Evolutionary conservation across 2,888 invertebrate species (phyloP).

Genomic region (Willowsia nigromaculata): DNA sequence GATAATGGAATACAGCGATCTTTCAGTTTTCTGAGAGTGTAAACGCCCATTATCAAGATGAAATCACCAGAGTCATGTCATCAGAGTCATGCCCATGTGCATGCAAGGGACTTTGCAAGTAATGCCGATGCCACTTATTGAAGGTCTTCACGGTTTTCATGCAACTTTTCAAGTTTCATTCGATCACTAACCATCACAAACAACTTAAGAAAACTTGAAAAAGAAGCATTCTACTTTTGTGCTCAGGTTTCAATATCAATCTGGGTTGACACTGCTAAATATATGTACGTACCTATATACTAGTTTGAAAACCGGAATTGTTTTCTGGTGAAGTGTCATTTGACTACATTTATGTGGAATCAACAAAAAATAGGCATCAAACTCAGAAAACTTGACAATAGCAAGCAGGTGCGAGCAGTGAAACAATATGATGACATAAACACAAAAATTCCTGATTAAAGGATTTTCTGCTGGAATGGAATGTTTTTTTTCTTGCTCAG

Average conservation of each 20-base stretch:
- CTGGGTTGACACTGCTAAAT: neutral
- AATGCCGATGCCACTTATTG: neutral
- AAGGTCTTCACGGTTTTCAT: conserved; percentile 35
- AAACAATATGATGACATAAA: neutral
- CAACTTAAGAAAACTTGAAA: neutral
- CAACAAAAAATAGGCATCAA: neutral
- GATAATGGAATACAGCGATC: neutral
- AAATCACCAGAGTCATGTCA: conserved; percentile 8
- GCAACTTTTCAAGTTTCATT: neutral
- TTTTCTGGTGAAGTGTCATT: neutral
- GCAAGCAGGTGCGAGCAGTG: neutral
- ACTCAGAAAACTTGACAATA: neutral
- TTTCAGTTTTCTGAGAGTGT: conserved; percentile 2
- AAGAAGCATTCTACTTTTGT: neutral
- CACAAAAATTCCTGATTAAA: neutral
- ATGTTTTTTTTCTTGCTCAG: neutral
- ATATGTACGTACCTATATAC: neutral
- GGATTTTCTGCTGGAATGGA: conserved; percentile 36
- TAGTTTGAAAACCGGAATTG: conserved; percentile 3
- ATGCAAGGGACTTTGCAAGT: neutral
- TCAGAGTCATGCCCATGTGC: neutral
- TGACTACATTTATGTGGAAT: neutral
- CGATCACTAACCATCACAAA: neutral
- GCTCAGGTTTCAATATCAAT: neutral
- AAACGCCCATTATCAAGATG: conserved; percentile 8